Evolutionary conservation across 2,113 vertebrate genomes (phyloP).

Genomic region (Urocynchramus pylzowi): DNA sequence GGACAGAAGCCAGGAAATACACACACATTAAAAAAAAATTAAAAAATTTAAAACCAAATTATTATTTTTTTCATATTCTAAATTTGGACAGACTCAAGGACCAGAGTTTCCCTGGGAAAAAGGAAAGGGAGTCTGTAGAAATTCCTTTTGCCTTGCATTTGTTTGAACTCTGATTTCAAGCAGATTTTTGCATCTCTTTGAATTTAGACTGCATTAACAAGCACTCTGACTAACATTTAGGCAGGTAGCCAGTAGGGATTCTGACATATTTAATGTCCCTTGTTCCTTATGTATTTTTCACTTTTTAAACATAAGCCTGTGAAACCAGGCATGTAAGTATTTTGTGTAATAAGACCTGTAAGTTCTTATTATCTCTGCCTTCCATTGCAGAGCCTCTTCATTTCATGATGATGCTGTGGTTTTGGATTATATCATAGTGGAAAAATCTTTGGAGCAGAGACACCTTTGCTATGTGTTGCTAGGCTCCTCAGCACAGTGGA

Average conservation of each 20-base stretch:
- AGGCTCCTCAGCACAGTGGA: background rate
- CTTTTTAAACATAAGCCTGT: background rate
- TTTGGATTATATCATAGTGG: background rate
- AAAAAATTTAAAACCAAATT: too few relatives aligned
- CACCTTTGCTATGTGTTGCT: background rate
- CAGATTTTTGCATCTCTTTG: constrained; percentile 1
- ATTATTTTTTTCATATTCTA: background rate
- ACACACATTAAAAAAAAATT: background rate
- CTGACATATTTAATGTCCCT: background rate
- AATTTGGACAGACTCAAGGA: background rate
- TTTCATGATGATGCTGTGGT: background rate
- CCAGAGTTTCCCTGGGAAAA: background rate
- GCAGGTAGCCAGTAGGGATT: background rate
- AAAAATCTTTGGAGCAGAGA: background rate
- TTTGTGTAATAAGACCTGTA: background rate
- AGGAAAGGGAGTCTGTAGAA: background rate
- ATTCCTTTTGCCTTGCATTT: background rate
- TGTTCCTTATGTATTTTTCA: background rate
- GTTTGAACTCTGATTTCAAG: constrained; percentile 33
- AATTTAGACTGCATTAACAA: constrained; percentile 10
- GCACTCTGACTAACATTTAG: background rate
- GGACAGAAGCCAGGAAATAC: background rate
- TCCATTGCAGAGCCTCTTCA: background rate
- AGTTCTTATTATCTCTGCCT: background rate
- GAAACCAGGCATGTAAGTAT: background rate